phyloP scores from a whole-genome alignment of 2,888 invertebrate species.

The Boloria euphrosyne region DNA sequence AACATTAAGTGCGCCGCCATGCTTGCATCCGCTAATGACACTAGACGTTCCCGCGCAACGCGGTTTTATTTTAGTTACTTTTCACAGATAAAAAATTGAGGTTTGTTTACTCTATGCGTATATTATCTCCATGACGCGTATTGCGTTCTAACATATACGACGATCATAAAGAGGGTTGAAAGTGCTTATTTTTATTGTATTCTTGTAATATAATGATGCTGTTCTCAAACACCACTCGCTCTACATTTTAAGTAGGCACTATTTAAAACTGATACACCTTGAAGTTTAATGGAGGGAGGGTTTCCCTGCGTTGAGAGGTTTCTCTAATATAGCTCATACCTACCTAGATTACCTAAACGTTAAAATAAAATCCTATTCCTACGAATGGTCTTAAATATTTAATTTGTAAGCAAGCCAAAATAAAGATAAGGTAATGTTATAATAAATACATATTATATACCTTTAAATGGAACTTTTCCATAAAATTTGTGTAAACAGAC shows the following conservation, averaged over 20 bases:
- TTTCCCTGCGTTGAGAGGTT: not conserved
- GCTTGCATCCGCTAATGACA: slow-evolving; percentile 55
- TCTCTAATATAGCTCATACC: too few relatives aligned
- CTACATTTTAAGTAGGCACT: slow-evolving; percentile 15
- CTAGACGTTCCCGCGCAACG: slow-evolving; percentile 48
- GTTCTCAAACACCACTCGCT: slow-evolving; percentile 10
- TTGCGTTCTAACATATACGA: slow-evolving; percentile 18
- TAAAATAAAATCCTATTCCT: too few relatives aligned
- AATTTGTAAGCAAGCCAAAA: not conserved
- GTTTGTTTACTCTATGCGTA: slow-evolving; percentile 41
- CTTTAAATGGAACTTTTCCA: slow-evolving; percentile 7
- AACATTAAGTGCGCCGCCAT: slow-evolving; percentile 63
- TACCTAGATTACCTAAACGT: too few relatives aligned
- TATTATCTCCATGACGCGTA: slow-evolving; percentile 21
- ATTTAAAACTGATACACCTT: slow-evolving; percentile 9
- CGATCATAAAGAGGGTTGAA: slow-evolving; percentile 22
- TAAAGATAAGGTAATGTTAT: not conserved
- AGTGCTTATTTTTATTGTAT: slow-evolving; percentile 23
- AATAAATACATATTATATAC: not conserved
- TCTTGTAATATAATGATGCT: slow-evolving; percentile 20
- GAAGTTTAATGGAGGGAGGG: not conserved
- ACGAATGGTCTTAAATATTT: too few relatives aligned
- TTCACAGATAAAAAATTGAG: slow-evolving; percentile 42
- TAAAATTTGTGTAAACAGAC: slow-evolving; percentile 22
- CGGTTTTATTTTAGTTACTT: slow-evolving; percentile 46